Evolutionary conservation across 2,797 vertebrate species (phyloP).

Genomic region (Nannoperca obscura): DNA sequence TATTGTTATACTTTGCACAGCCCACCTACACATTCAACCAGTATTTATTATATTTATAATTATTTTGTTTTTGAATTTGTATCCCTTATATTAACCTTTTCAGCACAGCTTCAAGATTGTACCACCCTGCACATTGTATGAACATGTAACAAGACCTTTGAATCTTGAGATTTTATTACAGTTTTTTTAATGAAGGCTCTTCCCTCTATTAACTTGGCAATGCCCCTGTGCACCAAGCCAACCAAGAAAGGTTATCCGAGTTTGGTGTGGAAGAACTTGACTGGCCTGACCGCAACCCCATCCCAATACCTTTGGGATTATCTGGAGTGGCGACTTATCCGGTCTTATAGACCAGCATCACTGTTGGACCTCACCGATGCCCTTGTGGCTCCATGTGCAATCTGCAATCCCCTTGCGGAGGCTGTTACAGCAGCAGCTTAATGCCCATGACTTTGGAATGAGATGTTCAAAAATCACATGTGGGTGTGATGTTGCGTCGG

Average conservation of each 20-base stretch:
- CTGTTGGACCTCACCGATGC: constrained; percentile 36
- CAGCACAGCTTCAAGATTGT: not conserved
- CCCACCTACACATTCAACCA: not conserved
- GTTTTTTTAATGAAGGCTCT: not conserved
- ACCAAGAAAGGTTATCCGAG: not conserved
- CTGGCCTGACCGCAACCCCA: constrained; percentile 8
- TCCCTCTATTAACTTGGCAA: not conserved
- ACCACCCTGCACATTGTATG: not conserved
- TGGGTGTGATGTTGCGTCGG: not conserved
- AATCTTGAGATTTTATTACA: not conserved
- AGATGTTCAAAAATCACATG: constrained; percentile 21
- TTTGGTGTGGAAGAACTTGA: not conserved
- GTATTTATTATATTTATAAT: not conserved
- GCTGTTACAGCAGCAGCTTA: constrained; percentile 28
- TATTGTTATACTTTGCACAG: not conserved
- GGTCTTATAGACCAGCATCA: not conserved
- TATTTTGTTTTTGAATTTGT: not conserved
- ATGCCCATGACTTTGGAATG: constrained; percentile 15
- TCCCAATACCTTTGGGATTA: constrained; percentile 28
- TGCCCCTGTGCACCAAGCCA: not conserved
- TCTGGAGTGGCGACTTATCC: not conserved
- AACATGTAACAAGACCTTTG: not conserved
- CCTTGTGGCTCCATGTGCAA: constrained; percentile 25
- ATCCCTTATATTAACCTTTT: not conserved
- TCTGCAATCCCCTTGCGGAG: constrained; percentile 16